Evolutionary conservation across 2,888 invertebrate species (phyloP), one percentile per base, ranked within the genome.

Genomic region (Acleris cristana): DNA sequence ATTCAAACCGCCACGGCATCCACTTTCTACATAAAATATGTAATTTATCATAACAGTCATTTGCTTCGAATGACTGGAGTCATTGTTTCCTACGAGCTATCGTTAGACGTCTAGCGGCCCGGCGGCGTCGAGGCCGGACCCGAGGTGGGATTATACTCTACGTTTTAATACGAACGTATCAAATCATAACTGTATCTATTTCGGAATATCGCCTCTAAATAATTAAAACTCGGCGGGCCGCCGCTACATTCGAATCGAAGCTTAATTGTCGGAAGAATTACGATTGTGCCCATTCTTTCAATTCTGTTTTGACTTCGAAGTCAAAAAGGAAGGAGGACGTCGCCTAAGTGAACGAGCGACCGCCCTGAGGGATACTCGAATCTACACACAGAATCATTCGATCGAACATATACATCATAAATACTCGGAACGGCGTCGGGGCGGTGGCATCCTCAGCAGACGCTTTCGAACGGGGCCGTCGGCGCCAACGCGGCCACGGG

Each of bases 401-500:
- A n/a, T 51, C 52, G n/a, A n/a, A 16, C 40, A n/a, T 34, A 34
- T 14, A n/a, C 52, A 8, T 45, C 16, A 21, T n/a, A 19, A 48
- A 49, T 14, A 19, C 16, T 14, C 59, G 16, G 58, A 34, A 19
- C 14, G 40, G 8, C 19, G 59, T 18, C 10, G 3, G 49, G 5
- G 2, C 2, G 52, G 18, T n/a, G 54, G 58, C 40, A 45, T 16
- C 30, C 34, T 88, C 80, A 91, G 83, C 91, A 91, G 73, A 90
- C 90, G 68, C 88, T 90, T 79, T 91, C 92, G 69, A 34, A 34
- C 34, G 34, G 12, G 63, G 82, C 80, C 58, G 91, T 85, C 94
- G 95, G 72, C 94, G 95, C 81, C 94, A 95, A 75, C 94, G 94
- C 79, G 94, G 90, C 78, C 95, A 90, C 89, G 95, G 95, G 70